Conservation (phyloP, 1,140 invertebrate genomes). For the Brachionus angularis region DNA sequence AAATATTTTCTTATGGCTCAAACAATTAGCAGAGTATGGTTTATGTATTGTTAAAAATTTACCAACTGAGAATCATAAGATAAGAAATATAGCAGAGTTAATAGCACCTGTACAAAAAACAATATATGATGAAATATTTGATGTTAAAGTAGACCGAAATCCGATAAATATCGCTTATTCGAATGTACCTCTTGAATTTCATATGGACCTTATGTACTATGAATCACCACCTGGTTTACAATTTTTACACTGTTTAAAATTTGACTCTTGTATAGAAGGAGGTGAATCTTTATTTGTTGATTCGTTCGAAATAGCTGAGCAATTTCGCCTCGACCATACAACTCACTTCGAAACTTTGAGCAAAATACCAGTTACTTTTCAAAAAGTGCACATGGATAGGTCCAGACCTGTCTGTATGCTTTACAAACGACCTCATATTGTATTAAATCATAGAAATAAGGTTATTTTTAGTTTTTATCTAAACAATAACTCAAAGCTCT, state of each 20-base stretch:
- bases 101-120: conserved; percentile 28
- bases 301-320: conserved; percentile 50
- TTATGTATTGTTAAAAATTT: conserved; percentile 4
- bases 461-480: conserved; percentile 44
- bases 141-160: conserved; percentile 46
- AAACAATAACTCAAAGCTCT: too few species aligned
- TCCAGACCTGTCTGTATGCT: conserved; percentile 50
- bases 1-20: conserved; percentile 12
- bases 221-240: conserved; percentile 55
- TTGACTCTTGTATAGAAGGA: conserved; percentile 51
- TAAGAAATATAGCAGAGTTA: conserved; percentile 16
- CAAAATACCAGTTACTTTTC: conserved; percentile 52
- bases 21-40: neutral
- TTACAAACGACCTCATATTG: conserved; percentile 52
- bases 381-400: conserved; percentile 47
- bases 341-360: conserved; percentile 48
- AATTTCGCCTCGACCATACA: conserved; percentile 48
- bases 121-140: conserved; percentile 46
- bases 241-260: conserved; percentile 52
- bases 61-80: neutral
- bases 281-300: conserved; percentile 52
- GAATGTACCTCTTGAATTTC: conserved; percentile 48
- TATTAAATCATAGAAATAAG: conserved; percentile 48
- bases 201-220: conserved; percentile 55
- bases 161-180: conserved; percentile 55